Evolutionary conservation across 2,888 invertebrate species (phyloP).

Genomic region (Eupithecia tripunctaria): DNA sequence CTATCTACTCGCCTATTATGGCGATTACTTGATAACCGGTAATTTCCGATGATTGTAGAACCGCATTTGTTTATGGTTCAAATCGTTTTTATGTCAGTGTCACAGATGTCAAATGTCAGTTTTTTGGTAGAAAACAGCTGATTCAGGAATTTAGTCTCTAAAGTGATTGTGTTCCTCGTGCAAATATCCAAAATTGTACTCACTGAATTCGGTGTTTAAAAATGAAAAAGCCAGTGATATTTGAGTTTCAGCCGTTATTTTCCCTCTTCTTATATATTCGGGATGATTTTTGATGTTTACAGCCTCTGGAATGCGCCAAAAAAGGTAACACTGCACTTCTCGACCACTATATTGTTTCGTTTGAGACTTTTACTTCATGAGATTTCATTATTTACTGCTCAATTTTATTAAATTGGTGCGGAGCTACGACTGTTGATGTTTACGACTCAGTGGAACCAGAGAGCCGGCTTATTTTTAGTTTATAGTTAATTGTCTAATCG

Average conservation of each 20-base stretch:
- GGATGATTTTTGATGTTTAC: not conserved
- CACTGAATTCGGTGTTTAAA: not conserved
- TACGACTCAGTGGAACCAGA: not conserved
- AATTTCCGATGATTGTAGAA: not conserved
- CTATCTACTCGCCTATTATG: not conserved
- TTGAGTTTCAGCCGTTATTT: not conserved
- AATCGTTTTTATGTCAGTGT: not conserved
- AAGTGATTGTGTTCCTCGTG: not conserved
- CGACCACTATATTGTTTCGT: not conserved
- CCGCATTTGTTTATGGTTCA: not conserved
- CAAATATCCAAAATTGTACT: not conserved
- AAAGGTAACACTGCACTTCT: not conserved
- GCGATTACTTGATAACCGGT: not conserved
- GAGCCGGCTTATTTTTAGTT: too few species aligned
- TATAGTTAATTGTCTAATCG: too few species aligned
- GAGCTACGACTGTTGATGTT: not conserved
- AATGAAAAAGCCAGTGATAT: not conserved
- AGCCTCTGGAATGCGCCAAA: not conserved
- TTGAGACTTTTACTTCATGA: not conserved
- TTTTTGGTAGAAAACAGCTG: not conserved
- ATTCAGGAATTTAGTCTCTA: not conserved
- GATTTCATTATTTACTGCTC: not conserved
- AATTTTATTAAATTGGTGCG: not conserved
- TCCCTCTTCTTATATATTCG: not conserved
- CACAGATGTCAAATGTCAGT: not conserved